These are phyloP conservation scores for Leptinotarsa lineolata DNA, from an alignment of 1,140 invertebrate genomes.

Conservation along the genomic window DNA sequence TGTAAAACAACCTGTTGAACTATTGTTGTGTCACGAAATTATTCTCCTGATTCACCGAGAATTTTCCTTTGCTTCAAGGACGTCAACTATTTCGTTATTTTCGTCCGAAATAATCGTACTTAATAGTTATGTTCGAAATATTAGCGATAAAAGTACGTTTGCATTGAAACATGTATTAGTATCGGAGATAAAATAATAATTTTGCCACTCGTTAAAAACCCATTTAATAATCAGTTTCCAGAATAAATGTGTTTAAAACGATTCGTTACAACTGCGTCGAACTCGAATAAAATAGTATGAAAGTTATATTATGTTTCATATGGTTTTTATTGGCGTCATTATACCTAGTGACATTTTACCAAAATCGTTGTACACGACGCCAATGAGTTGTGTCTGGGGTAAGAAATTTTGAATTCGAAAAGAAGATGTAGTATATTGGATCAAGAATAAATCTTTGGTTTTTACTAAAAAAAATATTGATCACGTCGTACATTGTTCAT, in stretches of 20 bases:
- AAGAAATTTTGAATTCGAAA: too few relatives aligned
- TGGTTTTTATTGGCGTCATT: too few relatives aligned
- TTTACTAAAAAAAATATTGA: too few relatives aligned
- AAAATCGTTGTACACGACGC: too few relatives aligned
- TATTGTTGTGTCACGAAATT: too few relatives aligned
- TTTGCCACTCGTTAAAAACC: slow-evolving; percentile 1
- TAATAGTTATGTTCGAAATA: background rate
- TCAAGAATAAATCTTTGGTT: too few relatives aligned
- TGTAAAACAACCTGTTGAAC: too few relatives aligned
- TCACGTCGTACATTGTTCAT: too few relatives aligned
- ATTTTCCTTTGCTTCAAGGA: background rate
- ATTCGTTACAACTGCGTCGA: background rate
- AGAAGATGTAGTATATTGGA: too few relatives aligned
- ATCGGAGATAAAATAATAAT: background rate
- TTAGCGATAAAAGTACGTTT: background rate
- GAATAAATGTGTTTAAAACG: background rate
- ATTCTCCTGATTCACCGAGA: background rate
- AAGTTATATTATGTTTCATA: background rate
- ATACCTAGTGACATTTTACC: too few relatives aligned
- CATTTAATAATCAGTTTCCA: slow-evolving; percentile 3
- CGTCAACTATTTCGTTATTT: background rate
- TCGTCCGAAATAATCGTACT: background rate
- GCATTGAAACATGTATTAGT: slow-evolving; percentile 2
- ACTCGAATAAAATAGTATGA: background rate
- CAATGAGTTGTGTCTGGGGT: too few relatives aligned